A percentile compares a stretch with the other conserved stretches of the same genome.
These are phyloP conservation scores for Hippopotamyrus pictus DNA, from an alignment of 2,797 vertebrate species.

Conservation along the genomic window DNA sequence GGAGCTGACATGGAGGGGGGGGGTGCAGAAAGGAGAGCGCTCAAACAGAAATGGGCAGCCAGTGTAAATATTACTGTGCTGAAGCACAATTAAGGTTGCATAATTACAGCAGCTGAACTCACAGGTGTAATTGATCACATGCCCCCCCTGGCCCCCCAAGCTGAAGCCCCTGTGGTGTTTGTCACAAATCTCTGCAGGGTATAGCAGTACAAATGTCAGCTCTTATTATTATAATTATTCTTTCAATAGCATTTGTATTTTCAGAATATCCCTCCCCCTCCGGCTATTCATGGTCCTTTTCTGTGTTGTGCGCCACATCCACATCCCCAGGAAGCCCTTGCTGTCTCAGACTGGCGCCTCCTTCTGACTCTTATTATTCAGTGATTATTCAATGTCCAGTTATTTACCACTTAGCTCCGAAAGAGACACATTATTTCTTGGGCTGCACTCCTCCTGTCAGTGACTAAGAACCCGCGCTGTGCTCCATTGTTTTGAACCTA, in stretches of 20 bases:
- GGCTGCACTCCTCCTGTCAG: neutral
- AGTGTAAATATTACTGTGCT: constrained; percentile 56
- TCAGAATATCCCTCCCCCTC: neutral
- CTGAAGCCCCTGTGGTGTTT: neutral
- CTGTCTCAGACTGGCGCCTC: neutral
- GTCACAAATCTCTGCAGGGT: neutral
- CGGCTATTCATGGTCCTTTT: neutral
- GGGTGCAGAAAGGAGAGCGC: neutral
- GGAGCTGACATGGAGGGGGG: constrained; percentile 57
- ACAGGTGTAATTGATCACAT: constrained; percentile 10
- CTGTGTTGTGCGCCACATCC: neutral
- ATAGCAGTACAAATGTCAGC: neutral
- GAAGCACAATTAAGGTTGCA: constrained; percentile 59
- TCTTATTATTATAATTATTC: neutral
- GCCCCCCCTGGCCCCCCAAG: neutral
- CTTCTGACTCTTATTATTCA: neutral
- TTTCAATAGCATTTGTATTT: neutral
- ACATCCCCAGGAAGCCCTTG: neutral
- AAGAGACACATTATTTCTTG: neutral
- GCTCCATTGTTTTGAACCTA: neutral
- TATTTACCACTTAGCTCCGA: neutral
- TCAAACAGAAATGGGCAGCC: constrained; percentile 39
- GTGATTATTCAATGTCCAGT: neutral
- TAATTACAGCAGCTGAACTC: constrained; percentile 46
- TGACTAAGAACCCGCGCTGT: neutral